phyloP scores from a whole-genome alignment of 1,140 invertebrate genomes.

The Meloidogyne hapla region DNA sequence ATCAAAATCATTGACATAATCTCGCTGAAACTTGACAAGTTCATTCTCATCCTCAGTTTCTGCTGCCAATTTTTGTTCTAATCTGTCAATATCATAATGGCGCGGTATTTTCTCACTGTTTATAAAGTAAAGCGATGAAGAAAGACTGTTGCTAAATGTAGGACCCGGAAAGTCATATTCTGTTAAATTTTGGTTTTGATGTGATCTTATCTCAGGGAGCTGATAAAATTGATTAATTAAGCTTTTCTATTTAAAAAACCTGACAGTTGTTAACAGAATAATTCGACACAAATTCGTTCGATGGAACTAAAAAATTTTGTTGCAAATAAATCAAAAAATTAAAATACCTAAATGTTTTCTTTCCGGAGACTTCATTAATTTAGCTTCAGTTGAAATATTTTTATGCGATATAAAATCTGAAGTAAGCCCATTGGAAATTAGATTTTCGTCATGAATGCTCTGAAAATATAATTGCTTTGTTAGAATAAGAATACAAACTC shows the following conservation, averaged over 20 bases:
- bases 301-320: background rate
- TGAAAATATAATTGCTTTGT: background rate
- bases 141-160: background rate
- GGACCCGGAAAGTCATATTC: background rate
- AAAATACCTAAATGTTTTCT: background rate
- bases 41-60: slow-evolving; percentile 33
- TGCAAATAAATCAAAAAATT: no score
- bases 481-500: no score
- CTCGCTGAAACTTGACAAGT: slow-evolving; percentile 25
- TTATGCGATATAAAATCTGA: background rate
- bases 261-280: background rate
- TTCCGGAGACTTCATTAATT: background rate
- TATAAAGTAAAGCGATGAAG: slow-evolving; percentile 19
- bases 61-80: slow-evolving; percentile 6
- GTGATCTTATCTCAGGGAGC: background rate
- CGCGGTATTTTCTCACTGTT: slow-evolving; percentile 16
- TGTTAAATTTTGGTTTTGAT: background rate
- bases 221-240: background rate
- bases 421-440: background rate
- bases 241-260: background rate
- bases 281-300: background rate
- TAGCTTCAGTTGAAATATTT: background rate
- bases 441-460: background rate
- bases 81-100: slow-evolving; percentile 23
- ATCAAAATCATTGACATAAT: slow-evolving; percentile 27